Evolutionary conservation across 2,113 vertebrate genomes (phyloP).

Genomic region (Anolis carolinensis): DNA sequence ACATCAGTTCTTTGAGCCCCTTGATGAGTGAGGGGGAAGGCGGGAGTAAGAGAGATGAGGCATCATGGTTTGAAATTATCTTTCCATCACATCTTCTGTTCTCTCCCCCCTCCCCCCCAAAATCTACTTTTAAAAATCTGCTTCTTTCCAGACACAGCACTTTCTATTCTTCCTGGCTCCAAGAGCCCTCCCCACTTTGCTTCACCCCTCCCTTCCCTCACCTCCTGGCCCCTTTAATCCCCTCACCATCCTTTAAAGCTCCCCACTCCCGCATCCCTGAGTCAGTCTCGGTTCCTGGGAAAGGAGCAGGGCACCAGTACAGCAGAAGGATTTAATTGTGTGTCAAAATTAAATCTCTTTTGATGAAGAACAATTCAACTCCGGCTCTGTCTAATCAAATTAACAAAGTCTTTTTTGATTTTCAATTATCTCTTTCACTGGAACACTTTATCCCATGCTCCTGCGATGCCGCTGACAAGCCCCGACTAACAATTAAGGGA

Average conservation of each 20-base stretch:
- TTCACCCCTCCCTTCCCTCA: not conserved
- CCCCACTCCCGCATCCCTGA: not conserved
- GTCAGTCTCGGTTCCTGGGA: slow-evolving; percentile 25
- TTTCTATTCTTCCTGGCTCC: accelerated
- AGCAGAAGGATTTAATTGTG: slow-evolving; percentile 84
- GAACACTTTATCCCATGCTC: slow-evolving; percentile 76
- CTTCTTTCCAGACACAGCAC: not conserved
- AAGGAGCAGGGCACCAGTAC: slow-evolving; percentile 63
- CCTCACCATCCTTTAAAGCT: not conserved
- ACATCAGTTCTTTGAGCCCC: not conserved
- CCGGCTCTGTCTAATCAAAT: slow-evolving; percentile 90
- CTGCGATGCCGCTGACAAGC: slow-evolving; percentile 71
- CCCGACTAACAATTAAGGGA: slow-evolving; percentile 63
- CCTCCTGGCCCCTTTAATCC: accelerated
- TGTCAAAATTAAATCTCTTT: slow-evolving; percentile 92
- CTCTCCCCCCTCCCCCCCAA: not conserved
- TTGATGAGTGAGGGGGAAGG: not conserved
- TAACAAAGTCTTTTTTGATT: slow-evolving; percentile 95
- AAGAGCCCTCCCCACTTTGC: accelerated
- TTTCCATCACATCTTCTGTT: not conserved
- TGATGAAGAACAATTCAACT: slow-evolving; percentile 89
- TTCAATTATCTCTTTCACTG: slow-evolving; percentile 87
- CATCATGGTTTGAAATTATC: not conserved
- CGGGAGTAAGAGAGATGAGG: not conserved
- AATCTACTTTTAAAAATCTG: not conserved